These are phyloP conservation scores for Axea sp. DNA, from an alignment of 2,888 invertebrate species.

Conservation along the genomic window DNA sequence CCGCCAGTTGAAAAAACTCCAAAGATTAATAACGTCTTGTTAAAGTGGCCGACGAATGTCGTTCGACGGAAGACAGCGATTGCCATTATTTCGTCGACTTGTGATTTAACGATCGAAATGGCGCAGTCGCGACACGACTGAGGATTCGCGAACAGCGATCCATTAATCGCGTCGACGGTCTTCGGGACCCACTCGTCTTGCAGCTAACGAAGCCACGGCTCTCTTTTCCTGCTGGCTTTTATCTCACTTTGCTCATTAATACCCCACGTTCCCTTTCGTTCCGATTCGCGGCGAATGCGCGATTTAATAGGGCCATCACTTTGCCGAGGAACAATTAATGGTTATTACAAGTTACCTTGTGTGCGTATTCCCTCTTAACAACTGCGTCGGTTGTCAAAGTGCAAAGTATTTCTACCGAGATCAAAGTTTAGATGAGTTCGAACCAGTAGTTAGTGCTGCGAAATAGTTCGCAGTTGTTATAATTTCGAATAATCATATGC, in stretches of 20 bases:
- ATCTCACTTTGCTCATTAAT: slow-evolving; percentile 37
- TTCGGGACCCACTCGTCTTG: slow-evolving; percentile 15
- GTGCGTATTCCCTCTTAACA: slow-evolving; percentile 32
- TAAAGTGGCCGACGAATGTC: slow-evolving; percentile 14
- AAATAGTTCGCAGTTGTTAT: too few relatives aligned
- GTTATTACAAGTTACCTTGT: slow-evolving; percentile 62
- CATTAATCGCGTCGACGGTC: slow-evolving; percentile 37
- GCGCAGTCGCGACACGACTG: slow-evolving; percentile 13
- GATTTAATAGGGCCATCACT: slow-evolving; percentile 63
- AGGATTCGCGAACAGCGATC: slow-evolving; percentile 20
- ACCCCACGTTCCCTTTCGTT: slow-evolving; percentile 49
- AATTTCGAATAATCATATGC: too few relatives aligned
- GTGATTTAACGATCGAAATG: slow-evolving; percentile 12
- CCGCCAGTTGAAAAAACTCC: too few relatives aligned
- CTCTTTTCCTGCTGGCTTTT: slow-evolving; percentile 14
- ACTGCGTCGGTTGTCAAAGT: slow-evolving; percentile 16
- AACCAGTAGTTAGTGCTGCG: too few relatives aligned
- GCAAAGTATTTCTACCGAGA: slow-evolving; percentile 26
- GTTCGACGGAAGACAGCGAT: too few relatives aligned
- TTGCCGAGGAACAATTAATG: slow-evolving; percentile 63
- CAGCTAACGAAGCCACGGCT: slow-evolving; percentile 38
- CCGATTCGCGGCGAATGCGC: slow-evolving; percentile 46
- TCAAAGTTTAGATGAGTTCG: too few relatives aligned
- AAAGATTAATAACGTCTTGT: slow-evolving; percentile 12
- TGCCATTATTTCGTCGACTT: slow-evolving; percentile 20